These are phyloP conservation scores for Xiphorhynchus elegans DNA, from an alignment of 2,113 vertebrate genomes.

Conservation along the genomic window DNA sequence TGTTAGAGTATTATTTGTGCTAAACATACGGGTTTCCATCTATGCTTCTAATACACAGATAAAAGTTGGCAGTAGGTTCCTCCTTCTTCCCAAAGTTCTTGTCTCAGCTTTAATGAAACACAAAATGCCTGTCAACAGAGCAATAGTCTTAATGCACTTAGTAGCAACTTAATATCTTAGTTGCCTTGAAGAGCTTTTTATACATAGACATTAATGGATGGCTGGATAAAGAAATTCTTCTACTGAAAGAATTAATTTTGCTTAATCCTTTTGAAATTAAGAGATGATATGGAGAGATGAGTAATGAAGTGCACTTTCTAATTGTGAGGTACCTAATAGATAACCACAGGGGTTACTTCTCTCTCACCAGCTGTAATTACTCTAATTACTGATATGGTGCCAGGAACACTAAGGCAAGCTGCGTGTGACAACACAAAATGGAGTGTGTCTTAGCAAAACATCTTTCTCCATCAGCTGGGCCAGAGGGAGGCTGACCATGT, in stretches of 20 bases:
- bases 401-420: slow-evolving; percentile 50
- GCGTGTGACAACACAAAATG: slow-evolving; percentile 17
- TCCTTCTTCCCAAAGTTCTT: background rate
- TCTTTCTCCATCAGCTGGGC: background rate
- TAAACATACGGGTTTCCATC: background rate
- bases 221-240: slow-evolving; percentile 63
- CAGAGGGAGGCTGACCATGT: background rate
- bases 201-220: slow-evolving; percentile 48
- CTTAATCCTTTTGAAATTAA: slow-evolving; percentile 73
- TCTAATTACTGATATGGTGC: slow-evolving; percentile 62
- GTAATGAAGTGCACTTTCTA: slow-evolving; percentile 64
- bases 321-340: slow-evolving; percentile 67
- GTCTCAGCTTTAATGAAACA: slow-evolving; percentile 26
- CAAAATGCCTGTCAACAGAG: slow-evolving; percentile 34
- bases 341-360: slow-evolving; percentile 71
- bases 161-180: slow-evolving; percentile 61
- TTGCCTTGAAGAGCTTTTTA: slow-evolving; percentile 61
- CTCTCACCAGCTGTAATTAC: slow-evolving; percentile 71
- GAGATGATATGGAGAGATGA: slow-evolving; percentile 50
- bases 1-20: background rate
- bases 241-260: slow-evolving; percentile 58
- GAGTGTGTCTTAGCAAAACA: slow-evolving; percentile 8
- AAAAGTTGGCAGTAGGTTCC: background rate
- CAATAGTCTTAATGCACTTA: slow-evolving; percentile 31
- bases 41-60: background rate